phyloP scores from a whole-genome alignment of 2,113 vertebrate genomes.

The Forbesichthys papilliferus region DNA sequence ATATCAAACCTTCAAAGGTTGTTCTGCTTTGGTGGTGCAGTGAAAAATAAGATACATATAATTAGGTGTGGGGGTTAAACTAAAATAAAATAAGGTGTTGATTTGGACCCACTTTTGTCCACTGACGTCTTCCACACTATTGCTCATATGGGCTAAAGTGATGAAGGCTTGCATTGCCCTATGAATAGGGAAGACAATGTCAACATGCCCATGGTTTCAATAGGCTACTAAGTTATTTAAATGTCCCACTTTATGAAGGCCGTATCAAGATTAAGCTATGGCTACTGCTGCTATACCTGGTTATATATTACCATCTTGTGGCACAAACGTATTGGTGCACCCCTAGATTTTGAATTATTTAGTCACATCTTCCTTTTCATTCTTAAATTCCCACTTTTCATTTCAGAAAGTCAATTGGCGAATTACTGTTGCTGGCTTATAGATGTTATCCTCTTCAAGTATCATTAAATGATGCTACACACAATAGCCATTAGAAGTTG shows the following conservation, averaged over 20 bases:
- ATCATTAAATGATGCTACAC: constrained; percentile 34
- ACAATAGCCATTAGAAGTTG: constrained; percentile 34
- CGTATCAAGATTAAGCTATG: background rate
- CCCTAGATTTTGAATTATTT: constrained; percentile 16
- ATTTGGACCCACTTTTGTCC: background rate
- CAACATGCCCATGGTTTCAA: too few species aligned
- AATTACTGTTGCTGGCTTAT: background rate
- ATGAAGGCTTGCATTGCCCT: too few species aligned
- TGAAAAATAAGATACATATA: background rate
- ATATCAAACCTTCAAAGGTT: background rate
- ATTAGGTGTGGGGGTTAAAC: background rate
- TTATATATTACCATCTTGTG: constrained; percentile 55
- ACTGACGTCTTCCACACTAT: constrained; percentile 9
- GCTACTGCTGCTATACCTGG: constrained; percentile 2
- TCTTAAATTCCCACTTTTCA: too few species aligned
- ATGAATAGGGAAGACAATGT: background rate
- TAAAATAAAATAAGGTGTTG: constrained; percentile 7
- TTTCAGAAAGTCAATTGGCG: too few species aligned
- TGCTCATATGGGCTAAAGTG: constrained; percentile 5
- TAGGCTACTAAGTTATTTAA: constrained; percentile 22
- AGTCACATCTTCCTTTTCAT: background rate
- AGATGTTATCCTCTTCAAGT: constrained; percentile 1
- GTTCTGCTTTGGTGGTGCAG: constrained; percentile 1
- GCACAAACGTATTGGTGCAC: constrained; percentile 7
- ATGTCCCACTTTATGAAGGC: background rate